Conservation (phyloP, 2,888 invertebrate species). For the Octonoba sinensis region DNA sequence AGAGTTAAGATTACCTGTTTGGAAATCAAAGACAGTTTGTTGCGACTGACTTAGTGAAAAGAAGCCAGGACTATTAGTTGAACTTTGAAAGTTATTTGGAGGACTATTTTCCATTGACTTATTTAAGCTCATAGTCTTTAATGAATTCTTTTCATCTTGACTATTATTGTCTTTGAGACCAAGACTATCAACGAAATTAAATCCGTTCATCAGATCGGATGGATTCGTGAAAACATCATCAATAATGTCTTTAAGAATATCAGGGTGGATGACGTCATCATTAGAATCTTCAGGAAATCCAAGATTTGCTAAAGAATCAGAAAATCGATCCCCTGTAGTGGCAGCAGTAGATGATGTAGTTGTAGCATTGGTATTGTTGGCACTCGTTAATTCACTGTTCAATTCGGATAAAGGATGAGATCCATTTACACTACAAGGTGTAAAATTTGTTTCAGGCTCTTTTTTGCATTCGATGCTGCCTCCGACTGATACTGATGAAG, state of each 20-base stretch:
- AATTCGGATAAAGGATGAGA: constrained; percentile 72
- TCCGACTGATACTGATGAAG: constrained; percentile 33
- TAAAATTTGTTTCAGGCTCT: constrained; percentile 33
- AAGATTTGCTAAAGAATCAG: constrained; percentile 61
- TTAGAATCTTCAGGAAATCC: constrained; percentile 79
- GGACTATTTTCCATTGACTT: constrained; percentile 39
- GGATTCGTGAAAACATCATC: constrained; percentile 82
- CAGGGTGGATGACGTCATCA: constrained; percentile 82
- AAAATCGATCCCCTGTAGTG: constrained; percentile 46
- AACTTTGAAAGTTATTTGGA: constrained; percentile 41
- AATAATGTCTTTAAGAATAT: constrained; percentile 88
- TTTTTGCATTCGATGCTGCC: constrained; percentile 81
- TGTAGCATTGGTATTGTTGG: constrained; percentile 76
- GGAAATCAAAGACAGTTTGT: constrained; percentile 49
- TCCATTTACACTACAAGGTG: constrained; percentile 77
- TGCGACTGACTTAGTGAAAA: constrained; percentile 46
- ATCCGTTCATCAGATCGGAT: constrained; percentile 85
- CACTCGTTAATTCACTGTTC: constrained; percentile 17
- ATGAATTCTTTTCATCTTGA: constrained; percentile 60
- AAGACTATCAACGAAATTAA: constrained; percentile 77
- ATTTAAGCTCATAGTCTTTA: constrained; percentile 38
- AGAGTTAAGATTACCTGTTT: constrained; percentile 18
- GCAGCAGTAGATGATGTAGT: constrained; percentile 72
- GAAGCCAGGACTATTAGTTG: constrained; percentile 16
- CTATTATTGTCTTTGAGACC: constrained; percentile 62